These are phyloP conservation scores for Alexandromys oeconomus DNA, from an alignment of 2,797 vertebrate genomes.

Conservation along the genomic window DNA sequence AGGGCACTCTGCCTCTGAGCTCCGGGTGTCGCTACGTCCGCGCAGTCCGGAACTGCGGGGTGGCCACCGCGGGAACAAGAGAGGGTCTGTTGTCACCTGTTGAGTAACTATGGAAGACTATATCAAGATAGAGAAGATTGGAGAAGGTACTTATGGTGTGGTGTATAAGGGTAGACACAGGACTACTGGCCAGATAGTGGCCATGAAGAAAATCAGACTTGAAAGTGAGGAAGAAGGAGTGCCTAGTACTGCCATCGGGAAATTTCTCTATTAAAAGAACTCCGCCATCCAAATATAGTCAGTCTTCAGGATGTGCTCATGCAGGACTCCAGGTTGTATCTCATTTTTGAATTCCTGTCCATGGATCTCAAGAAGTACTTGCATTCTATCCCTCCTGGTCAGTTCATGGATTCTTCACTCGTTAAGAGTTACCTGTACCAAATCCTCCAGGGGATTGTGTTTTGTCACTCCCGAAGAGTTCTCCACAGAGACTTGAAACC, in stretches of 20 bases:
- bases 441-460: slow-evolving; percentile 97
- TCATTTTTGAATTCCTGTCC: slow-evolving; percentile 99
- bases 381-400: slow-evolving; percentile 95
- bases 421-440: slow-evolving; percentile 99
- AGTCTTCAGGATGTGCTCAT: slow-evolving; percentile 98
- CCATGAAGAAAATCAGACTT: slow-evolving; percentile 99
- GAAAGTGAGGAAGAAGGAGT: slow-evolving; percentile 99
- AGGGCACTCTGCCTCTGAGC: too few relatives aligned
- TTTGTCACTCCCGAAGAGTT: slow-evolving; percentile 97
- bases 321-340: slow-evolving; percentile 98
- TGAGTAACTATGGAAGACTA: too few relatives aligned
- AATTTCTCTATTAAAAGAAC: slow-evolving; percentile 96
- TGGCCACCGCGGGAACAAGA: too few relatives aligned
- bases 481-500: slow-evolving; percentile 98
- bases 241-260: slow-evolving; percentile 98
- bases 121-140: too few relatives aligned
- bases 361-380: slow-evolving; percentile 99
- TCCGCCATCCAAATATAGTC: slow-evolving; percentile 97
- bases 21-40: too few relatives aligned
- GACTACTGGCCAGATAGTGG: slow-evolving; percentile 96
- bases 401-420: slow-evolving; percentile 95
- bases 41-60: too few relatives aligned
- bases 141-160: slow-evolving; percentile 99
- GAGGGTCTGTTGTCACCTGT: too few relatives aligned
- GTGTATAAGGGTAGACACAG: slow-evolving; percentile 98